Evolutionary conservation across 2,113 vertebrate genomes (phyloP), one percentile per base, ranked within the genome.

Genomic region (Theristicus caerulescens): DNA sequence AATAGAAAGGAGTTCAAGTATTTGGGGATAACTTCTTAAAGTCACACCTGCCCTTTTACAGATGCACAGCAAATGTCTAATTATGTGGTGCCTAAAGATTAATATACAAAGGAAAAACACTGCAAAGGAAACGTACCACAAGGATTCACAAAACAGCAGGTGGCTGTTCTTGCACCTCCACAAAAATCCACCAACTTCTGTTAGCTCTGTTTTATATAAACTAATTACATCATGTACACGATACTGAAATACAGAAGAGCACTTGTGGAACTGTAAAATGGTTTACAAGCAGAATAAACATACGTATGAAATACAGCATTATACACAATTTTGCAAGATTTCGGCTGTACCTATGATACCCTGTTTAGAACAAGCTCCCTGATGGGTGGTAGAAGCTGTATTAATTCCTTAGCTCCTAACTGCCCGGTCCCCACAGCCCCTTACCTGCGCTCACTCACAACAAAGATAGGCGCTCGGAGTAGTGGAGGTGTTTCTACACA

Each of bases 391-490:
- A 11, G 66, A 55, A 79, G 32, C 57, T 66, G 15, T 16, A 20
- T 32, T 49, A 13, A 13, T 44, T 19, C 72, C n/a, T 38, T 25
- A 46, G 85, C 29, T 79, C 29, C 85, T 16, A 24, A 12, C 8
- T 29, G 44, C 61, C 16, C 0, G 1, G 21, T 49, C 36, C 46
- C 29, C 49, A 49, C 1, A 0, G 40, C 15, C 26, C 62, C 14
- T 2, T 4, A 32, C 51, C 69, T 26, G 58, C 1, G 0, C 51
- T 46, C 2, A 0, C 42, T 34, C 25, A 40, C 21, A 18, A 44
- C 4, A 11, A 24, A 34, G 15, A 4, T 1, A 5, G 0, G 2
- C 2, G 1, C 34, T 8, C 5, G 9, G 25, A 77, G 58, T 5
- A 32, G n/a, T 4, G 44, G 32, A 26, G 16, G 17, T 36, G 34